Percentiles rank a stretch among this genome's conserved stretches.
Conservation (phyloP, 2,888 invertebrate genomes). For the Epirrita christyi region DNA sequence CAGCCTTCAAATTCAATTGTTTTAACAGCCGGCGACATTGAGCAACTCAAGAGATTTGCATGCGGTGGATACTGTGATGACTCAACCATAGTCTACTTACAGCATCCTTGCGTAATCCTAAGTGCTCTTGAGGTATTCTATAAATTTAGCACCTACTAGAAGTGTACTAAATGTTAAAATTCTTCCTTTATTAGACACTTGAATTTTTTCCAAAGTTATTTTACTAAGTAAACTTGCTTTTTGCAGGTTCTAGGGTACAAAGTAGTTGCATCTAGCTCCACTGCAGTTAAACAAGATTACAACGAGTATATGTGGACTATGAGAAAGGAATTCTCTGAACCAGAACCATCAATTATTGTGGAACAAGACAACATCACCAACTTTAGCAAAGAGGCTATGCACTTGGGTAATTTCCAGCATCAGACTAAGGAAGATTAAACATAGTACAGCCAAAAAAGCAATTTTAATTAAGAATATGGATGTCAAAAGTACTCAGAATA, state of each 20-base stretch:
- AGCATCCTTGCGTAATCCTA: conserved; percentile 94
- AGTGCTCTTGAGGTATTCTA: conserved; percentile 89
- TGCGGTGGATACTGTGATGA: conserved; percentile 94
- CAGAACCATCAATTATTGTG: conserved; percentile 88
- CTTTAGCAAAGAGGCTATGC: conserved; percentile 85
- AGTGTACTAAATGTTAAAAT: too few relatives aligned
- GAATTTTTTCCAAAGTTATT: background rate
- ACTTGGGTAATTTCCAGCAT: conserved; percentile 70
- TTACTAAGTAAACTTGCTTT: conserved; percentile 27
- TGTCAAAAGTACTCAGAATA: conserved; percentile 65
- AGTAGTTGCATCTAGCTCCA: conserved; percentile 94
- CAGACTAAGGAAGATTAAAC: conserved; percentile 74
- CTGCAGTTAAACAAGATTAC: conserved; percentile 93
- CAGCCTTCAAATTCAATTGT: conserved; percentile 65
- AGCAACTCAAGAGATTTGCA: conserved; percentile 92
- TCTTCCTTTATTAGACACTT: too few relatives aligned
- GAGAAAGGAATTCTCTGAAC: conserved; percentile 94
- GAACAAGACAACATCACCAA: conserved; percentile 87
- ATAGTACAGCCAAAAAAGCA: conserved; percentile 53
- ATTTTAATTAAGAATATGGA: conserved; percentile 61
- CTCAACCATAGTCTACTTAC: conserved; percentile 93
- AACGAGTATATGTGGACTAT: conserved; percentile 98
- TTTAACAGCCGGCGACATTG: conserved; percentile 88
- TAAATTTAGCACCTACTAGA: conserved; percentile 5
- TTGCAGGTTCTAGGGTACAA: conserved; percentile 92